Conservation (phyloP, 2,888 invertebrate species). For the Griposia aprilina region DNA sequence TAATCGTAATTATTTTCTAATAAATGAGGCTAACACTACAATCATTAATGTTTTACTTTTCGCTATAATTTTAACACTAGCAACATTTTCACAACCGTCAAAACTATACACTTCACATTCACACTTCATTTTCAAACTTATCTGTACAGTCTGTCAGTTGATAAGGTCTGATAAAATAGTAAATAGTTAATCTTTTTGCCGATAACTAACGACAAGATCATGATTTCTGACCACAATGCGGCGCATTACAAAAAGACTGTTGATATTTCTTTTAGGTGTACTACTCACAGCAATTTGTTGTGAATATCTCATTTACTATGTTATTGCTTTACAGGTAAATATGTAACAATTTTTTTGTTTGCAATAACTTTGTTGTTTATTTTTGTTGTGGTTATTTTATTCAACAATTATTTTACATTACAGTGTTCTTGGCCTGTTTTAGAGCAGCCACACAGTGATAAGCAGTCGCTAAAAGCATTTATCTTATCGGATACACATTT, state of each 20-base stretch:
- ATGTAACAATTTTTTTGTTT: not conserved
- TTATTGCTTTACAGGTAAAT: constrained; percentile 81
- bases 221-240: constrained; percentile 71
- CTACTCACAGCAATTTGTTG: constrained; percentile 79
- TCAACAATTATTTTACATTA: constrained; percentile 21
- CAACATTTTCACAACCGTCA: constrained; percentile 27
- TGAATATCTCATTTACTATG: constrained; percentile 84
- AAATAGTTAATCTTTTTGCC: not conserved
- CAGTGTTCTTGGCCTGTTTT: constrained; percentile 94
- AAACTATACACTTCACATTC: not conserved
- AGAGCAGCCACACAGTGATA: constrained; percentile 68
- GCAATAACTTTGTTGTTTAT: not conserved
- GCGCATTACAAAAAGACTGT: constrained; percentile 76
- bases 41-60: constrained; percentile 8
- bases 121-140: constrained; percentile 23
- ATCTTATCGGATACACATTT: constrained; percentile 98
- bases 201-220: constrained; percentile 14
- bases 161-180: constrained; percentile 29
- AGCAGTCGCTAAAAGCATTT: constrained; percentile 92
- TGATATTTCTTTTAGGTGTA: constrained; percentile 75
- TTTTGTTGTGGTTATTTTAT: not conserved
- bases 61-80: not conserved
- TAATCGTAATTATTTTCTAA: constrained; percentile 29
- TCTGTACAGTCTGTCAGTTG: constrained; percentile 5
- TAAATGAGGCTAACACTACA: constrained; percentile 46